Conservation (phyloP, 2,888 invertebrate species). For the Sarcophaga carnaria region DNA sequence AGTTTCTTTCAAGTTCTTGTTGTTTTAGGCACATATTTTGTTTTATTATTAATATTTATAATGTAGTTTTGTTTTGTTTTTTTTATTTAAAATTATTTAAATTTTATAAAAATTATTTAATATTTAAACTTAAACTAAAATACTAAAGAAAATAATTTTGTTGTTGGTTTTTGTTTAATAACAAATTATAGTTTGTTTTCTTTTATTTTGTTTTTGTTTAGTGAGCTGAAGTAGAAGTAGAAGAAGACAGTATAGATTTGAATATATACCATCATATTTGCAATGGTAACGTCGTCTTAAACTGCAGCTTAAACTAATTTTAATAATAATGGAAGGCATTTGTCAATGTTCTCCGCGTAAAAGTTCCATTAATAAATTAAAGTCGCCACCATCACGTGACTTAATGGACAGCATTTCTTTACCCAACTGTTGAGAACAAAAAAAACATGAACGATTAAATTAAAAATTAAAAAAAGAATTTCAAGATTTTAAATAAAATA, state of each 20-base stretch:
- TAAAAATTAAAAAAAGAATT: neutral
- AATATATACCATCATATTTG: constrained; percentile 21
- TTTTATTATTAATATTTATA: constrained; percentile 50
- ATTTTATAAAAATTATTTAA: constrained; percentile 58
- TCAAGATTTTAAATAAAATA: too few species aligned
- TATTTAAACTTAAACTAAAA: constrained; percentile 57
- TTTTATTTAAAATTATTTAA: constrained; percentile 62
- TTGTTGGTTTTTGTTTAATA: constrained; percentile 18
- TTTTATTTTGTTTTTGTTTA: constrained; percentile 26
- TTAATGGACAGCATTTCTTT: constrained; percentile 95
- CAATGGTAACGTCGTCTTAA: constrained; percentile 14
- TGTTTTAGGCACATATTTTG: constrained; percentile 66
- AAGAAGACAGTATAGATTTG: constrained; percentile 1
- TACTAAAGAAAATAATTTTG: constrained; percentile 50
- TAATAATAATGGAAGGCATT: constrained; percentile 71
- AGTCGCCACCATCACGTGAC: constrained; percentile 94
- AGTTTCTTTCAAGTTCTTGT: constrained; percentile 63
- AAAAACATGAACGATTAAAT: constrained; percentile 2
- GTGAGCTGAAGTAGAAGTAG: neutral
- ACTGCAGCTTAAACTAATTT: neutral
- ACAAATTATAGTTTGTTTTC: constrained; percentile 6
- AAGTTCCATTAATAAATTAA: constrained; percentile 97
- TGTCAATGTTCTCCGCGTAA: constrained; percentile 94
- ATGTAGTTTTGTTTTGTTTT: constrained; percentile 37
- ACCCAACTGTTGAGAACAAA: constrained; percentile 85